Evolutionary conservation across 1,140 invertebrate species (phyloP).

Genomic region (Eciton burchellii): DNA sequence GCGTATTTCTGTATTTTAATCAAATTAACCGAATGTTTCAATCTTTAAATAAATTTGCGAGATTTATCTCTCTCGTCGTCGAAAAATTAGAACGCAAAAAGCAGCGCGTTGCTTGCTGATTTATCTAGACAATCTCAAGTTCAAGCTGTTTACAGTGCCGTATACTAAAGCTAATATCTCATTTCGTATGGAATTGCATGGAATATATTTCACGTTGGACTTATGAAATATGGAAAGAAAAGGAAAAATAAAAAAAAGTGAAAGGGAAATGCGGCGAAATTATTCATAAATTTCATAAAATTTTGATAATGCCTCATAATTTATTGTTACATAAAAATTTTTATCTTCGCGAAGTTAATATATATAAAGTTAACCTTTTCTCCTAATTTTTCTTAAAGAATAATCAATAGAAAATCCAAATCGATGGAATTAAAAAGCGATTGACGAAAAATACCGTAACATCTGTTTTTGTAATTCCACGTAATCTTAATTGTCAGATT

Average conservation of each 20-base stretch:
- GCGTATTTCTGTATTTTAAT: background rate
- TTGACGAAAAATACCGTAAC: too few species aligned
- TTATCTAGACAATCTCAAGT: conserved; percentile 56
- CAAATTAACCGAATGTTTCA: background rate
- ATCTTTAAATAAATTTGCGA: background rate
- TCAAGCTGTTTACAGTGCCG: conserved; percentile 53
- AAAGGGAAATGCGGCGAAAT: conserved; percentile 52
- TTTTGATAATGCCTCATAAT: too few species aligned
- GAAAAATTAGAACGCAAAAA: conserved; percentile 50
- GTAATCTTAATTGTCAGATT: too few species aligned
- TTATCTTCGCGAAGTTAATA: too few species aligned
- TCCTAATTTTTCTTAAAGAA: too few species aligned
- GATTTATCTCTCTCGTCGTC: conserved; percentile 30
- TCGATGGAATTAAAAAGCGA: too few species aligned
- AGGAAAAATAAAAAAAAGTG: background rate
- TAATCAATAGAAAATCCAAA: too few species aligned
- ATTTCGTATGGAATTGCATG: conserved; percentile 49
- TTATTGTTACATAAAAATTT: too few species aligned
- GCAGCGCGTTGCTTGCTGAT: conserved; percentile 18
- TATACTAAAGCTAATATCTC: conserved; percentile 60
- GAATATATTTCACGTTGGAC: conserved; percentile 44
- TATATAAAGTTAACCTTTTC: too few species aligned
- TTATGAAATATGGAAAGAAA: conserved; percentile 37
- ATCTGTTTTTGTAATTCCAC: too few species aligned
- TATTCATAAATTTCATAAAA: conserved; percentile 37